Percentiles rank a stretch among this genome's conserved stretches.
Conservation (phyloP, 2,113 vertebrate genomes). For the Sander lucioperca region DNA sequence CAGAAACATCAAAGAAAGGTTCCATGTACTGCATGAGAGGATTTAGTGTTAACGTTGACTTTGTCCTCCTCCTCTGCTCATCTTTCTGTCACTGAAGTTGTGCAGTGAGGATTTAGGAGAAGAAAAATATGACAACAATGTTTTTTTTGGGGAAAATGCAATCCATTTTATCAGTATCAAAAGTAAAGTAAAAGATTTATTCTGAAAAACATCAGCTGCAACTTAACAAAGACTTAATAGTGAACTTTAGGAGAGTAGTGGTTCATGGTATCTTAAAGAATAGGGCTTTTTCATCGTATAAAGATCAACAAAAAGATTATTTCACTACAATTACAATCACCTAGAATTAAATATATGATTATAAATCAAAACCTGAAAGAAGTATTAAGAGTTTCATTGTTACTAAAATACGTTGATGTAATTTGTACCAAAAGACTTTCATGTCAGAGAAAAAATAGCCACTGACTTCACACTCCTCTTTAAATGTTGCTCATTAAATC, state of each 20-base stretch:
- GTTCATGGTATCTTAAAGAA: too few relatives aligned
- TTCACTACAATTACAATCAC: too few relatives aligned
- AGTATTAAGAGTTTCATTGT: neutral
- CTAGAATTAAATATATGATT: neutral
- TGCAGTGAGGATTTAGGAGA: neutral
- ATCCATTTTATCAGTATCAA: neutral
- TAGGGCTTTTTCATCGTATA: too few relatives aligned
- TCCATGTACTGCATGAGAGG: neutral
- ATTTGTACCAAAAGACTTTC: neutral
- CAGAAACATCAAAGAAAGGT: slow-evolving; percentile 10
- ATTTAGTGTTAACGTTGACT: neutral
- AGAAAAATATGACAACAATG: neutral
- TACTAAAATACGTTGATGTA: neutral
- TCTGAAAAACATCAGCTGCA: neutral
- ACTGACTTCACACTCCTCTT: neutral
- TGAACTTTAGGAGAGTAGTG: neutral
- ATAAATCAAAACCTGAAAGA: neutral
- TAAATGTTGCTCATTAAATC: neutral
- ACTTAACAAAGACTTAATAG: neutral
- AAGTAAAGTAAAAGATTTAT: neutral
- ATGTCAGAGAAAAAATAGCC: neutral
- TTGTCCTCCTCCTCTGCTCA: neutral
- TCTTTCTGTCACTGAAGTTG: slow-evolving; percentile 3
- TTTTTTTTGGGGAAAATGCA: neutral
- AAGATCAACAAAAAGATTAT: too few relatives aligned